Evolutionary conservation across 2,797 vertebrate species (phyloP), one percentile per base, ranked within the genome.

Genomic region (Anguilla obscura): DNA sequence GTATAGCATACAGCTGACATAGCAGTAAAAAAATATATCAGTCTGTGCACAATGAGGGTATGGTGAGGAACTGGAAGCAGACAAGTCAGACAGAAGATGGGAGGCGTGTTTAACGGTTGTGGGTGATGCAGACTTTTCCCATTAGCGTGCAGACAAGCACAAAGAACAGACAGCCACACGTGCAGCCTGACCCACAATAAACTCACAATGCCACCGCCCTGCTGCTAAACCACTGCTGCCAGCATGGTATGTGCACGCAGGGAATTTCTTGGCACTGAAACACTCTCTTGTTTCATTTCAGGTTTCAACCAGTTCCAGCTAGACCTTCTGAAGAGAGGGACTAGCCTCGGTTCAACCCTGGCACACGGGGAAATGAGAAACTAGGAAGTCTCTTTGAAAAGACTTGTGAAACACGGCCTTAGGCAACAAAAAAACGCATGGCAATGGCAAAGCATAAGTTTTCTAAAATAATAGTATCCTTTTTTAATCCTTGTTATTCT

Each of bases 241-340:
- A 18, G 36, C 76, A 21, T 4, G 76, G 76, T 45, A 80, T 80
- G 76, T 33, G 69, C 30, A 33, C 9, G 9, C 76, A 48, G 71
- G 71, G 33, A 36, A 36, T 33, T 76, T 76, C 71, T 76, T 76
- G 71, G 71, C 71, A 76, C 30, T 36, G 27, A 36, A 21, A 45
- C 36, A 33, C 76, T 80, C 76, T 14, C 76, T 80, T 48, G 76
- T 80, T 80, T 33, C 33, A 21, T 36, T 36, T 18, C 76, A 80
- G 76, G 76, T 80, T 80, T 48, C 76, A 80, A 40, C 76, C 76
- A 80, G 76, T 80, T 80, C 36, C 33, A 80, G 76, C 76, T 48
- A 80, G 76, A 40, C 33, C 2, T 7, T 33, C 69, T 74, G 76
- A 48, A 36, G 36, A 21, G 76, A 48, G 8, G 76, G 33, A 40